phyloP scores from a whole-genome alignment of 2,797 vertebrate species.

The Pelochelys cantorii region DNA sequence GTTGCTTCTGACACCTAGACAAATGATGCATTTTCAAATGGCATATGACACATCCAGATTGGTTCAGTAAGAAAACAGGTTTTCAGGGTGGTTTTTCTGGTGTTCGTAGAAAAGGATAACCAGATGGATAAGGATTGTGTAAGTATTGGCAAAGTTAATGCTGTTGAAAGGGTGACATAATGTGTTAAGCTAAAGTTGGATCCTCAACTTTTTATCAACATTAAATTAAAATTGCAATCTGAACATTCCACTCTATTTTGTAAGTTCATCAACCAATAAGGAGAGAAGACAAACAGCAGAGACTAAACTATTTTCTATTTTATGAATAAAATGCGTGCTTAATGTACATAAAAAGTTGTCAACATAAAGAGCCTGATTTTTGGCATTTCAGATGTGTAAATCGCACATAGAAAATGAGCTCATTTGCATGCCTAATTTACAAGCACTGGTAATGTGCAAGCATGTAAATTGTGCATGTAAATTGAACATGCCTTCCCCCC shows the following conservation, averaged over 20 bases:
- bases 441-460: not conserved
- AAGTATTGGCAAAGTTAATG: conserved; percentile 62
- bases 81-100: not conserved
- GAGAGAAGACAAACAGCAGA: not conserved
- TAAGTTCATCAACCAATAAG: not conserved
- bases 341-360: not conserved
- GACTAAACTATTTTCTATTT: not conserved
- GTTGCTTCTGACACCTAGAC: not conserved
- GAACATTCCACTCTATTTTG: not conserved
- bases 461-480: not conserved
- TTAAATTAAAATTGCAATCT: conserved; percentile 39
- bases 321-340: not conserved
- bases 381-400: fast-evolving
- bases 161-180: conserved; percentile 66
- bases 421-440: fast-evolving
- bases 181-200: conserved; percentile 39
- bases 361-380: not conserved
- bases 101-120: conserved; percentile 49
- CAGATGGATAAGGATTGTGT: conserved; percentile 72
- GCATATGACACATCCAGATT: conserved; percentile 54
- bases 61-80: conserved; percentile 45
- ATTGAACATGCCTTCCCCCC: not conserved
- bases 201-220: conserved; percentile 42
- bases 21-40: conserved; percentile 40
- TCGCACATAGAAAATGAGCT: fast-evolving